A percentile compares a stretch with the other conserved stretches of the same genome.
phyloP scores from a whole-genome alignment of 2,888 invertebrate genomes.

The Ectemnius continuus region DNA sequence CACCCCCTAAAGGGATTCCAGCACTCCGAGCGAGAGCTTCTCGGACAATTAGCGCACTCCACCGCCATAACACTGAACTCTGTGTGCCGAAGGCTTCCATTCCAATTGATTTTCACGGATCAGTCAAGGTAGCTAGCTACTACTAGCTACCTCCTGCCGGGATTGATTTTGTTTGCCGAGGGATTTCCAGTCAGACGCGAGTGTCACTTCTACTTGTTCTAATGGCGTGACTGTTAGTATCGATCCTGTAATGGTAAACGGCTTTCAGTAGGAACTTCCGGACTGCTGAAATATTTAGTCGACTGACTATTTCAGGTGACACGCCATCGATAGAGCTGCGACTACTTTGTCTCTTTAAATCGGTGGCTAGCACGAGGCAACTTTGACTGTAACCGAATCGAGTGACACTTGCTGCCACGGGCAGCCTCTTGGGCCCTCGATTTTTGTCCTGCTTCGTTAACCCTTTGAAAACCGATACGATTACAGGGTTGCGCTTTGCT shows the following conservation, averaged over 20 bases:
- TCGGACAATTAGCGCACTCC: neutral
- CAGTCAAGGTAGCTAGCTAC: too few relatives aligned
- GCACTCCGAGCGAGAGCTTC: neutral
- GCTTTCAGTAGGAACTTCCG: slow-evolving; percentile 19
- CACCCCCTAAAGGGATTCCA: neutral
- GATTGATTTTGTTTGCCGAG: neutral
- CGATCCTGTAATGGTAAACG: slow-evolving; percentile 10
- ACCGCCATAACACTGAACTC: neutral
- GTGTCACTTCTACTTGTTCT: slow-evolving; percentile 1
- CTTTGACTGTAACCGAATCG: neutral
- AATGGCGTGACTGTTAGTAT: neutral
- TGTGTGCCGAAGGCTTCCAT: too few relatives aligned
- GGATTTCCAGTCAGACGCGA: neutral
- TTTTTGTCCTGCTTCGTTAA: slow-evolving; percentile 3
- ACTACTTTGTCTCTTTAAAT: neutral
- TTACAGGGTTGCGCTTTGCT: slow-evolving; percentile 9
- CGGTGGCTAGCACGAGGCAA: neutral
- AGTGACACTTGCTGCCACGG: neutral
- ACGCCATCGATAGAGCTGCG: neutral
- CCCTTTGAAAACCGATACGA: slow-evolving; percentile 19
- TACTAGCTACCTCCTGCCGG: neutral
- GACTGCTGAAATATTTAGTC: slow-evolving; percentile 4
- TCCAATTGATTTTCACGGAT: too few relatives aligned
- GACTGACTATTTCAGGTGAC: neutral
- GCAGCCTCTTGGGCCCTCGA: slow-evolving; percentile 1